Conservation (phyloP, 2,888 invertebrate species). For the Maniola hyperantus region DNA sequence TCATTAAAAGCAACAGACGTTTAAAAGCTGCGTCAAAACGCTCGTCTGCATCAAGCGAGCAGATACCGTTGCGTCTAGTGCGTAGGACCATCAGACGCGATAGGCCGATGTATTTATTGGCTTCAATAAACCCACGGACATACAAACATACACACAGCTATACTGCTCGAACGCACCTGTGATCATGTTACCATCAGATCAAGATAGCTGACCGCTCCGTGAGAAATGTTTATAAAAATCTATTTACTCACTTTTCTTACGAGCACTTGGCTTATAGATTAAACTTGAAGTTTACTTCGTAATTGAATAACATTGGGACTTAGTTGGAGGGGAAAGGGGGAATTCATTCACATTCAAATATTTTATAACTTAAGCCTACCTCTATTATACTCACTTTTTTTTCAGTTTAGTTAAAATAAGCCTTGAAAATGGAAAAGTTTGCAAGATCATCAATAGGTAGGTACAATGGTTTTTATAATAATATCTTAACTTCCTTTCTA, state of each 20-base stretch:
- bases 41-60: slow-evolving; percentile 43
- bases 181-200: slow-evolving; percentile 37
- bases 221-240: slow-evolving; percentile 31
- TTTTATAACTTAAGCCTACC: too few relatives aligned
- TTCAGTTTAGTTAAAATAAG: too few relatives aligned
- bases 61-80: slow-evolving; percentile 63
- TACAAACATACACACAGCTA: slow-evolving; percentile 43
- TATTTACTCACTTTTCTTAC: slow-evolving; percentile 6
- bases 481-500: too few relatives aligned
- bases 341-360: too few relatives aligned
- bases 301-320: background rate
- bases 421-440: too few relatives aligned
- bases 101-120: slow-evolving; percentile 62
- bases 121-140: slow-evolving; percentile 55
- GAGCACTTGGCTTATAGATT: slow-evolving; percentile 1
- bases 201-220: slow-evolving; percentile 25
- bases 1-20: background rate
- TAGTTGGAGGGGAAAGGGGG: background rate
- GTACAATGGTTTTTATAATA: too few relatives aligned
- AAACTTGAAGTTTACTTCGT: background rate
- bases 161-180: slow-evolving; percentile 15
- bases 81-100: slow-evolving; percentile 65
- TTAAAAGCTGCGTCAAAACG: slow-evolving; percentile 42
- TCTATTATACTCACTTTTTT: too few relatives aligned
- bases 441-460: too few relatives aligned